Conservation (phyloP, 2,888 invertebrate species). For the Caenorhabditis wallacei region DNA sequence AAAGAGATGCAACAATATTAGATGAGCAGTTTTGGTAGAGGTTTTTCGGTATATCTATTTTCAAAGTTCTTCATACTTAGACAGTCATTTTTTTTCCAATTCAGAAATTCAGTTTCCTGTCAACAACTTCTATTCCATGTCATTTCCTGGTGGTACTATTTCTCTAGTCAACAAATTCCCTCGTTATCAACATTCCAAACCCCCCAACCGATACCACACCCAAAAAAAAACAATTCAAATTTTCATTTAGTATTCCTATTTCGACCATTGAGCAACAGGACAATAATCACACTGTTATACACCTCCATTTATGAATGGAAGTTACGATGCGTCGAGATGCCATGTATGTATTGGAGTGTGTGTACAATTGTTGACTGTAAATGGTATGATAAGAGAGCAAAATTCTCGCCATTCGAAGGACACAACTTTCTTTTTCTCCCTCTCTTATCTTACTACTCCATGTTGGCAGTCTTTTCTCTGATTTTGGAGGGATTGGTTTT, state of each 20-base stretch:
- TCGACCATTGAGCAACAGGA: slow-evolving; percentile 1
- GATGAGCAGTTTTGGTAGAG: too few species aligned
- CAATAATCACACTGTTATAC: slow-evolving; percentile 14
- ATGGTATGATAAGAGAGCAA: slow-evolving; percentile 51
- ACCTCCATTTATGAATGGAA: slow-evolving; percentile 41
- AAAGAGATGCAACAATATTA: too few species aligned
- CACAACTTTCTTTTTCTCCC: slow-evolving; percentile 13
- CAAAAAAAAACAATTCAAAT: slow-evolving; percentile 37
- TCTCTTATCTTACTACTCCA: not conserved
- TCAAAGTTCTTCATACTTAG: too few species aligned
- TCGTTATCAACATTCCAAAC: slow-evolving; percentile 39
- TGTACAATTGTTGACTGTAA: slow-evolving; percentile 41
- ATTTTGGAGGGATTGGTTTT: slow-evolving; percentile 12
- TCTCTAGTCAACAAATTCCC: too few species aligned
- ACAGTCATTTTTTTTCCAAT: too few species aligned
- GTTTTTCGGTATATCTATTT: too few species aligned
- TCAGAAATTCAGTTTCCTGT: too few species aligned
- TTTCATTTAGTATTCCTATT: slow-evolving; percentile 19
- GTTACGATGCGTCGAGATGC: slow-evolving; percentile 22
- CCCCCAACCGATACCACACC: slow-evolving; percentile 17
- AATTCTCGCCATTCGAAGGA: slow-evolving; percentile 16
- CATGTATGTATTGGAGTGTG: not conserved
- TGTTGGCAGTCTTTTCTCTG: slow-evolving; percentile 48
- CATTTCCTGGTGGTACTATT: too few species aligned
- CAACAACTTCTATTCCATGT: too few species aligned